These are phyloP conservation scores for Ophioninae sp. DNA, from an alignment of 2,888 invertebrate species.

Conservation along the genomic window DNA sequence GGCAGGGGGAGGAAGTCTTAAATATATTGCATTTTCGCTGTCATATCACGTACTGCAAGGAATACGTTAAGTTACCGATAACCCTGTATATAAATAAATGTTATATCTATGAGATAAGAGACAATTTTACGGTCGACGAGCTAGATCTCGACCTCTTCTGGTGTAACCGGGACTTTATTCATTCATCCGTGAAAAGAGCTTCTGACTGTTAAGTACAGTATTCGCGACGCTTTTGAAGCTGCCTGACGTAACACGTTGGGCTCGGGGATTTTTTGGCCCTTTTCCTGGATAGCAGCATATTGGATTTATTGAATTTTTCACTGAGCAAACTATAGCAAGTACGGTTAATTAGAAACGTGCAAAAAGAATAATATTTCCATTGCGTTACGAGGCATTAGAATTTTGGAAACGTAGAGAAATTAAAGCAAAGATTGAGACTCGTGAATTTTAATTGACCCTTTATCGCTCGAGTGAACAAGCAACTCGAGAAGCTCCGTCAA, in stretches of 20 bases:
- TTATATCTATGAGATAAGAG: conserved; percentile 31
- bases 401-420: too few species aligned
- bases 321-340: not conserved
- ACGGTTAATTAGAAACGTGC: conserved; percentile 1
- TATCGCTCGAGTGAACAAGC: too few species aligned
- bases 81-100: not conserved
- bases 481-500: too few species aligned
- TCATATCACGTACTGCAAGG: not conserved
- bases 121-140: conserved; percentile 46
- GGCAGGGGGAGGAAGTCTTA: too few species aligned
- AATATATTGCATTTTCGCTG: not conserved
- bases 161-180: conserved; percentile 29
- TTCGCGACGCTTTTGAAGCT: conserved; percentile 16
- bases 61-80: not conserved
- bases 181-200: conserved; percentile 32
- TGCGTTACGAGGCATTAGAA: too few species aligned
- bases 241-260: conserved; percentile 6
- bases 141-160: conserved; percentile 4
- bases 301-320: not conserved
- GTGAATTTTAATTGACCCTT: too few species aligned
- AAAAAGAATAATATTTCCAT: not conserved
- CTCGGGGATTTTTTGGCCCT: conserved; percentile 3
- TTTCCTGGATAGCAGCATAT: not conserved
- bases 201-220: not conserved
- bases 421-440: too few species aligned